Evolutionary conservation across 2,797 vertebrate species (phyloP), one percentile per base, ranked within the genome.

Genomic region (Crocidura indochinensis): DNA sequence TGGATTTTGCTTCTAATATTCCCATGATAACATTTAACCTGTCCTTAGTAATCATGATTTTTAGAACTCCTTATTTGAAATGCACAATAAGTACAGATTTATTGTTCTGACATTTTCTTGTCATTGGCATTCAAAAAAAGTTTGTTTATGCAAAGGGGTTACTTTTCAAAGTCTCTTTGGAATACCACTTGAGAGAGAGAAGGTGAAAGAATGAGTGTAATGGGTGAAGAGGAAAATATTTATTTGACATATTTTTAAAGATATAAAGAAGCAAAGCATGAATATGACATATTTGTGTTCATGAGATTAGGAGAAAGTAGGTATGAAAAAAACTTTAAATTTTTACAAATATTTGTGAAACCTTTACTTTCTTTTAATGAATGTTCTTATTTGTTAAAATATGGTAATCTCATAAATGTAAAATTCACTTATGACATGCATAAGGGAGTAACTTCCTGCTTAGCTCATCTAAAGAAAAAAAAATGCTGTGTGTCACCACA

Each of bases 381-480:
- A 47, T 5, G 22, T 19, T 60, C 56, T 19, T 60, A 75, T 85
- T 73, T 83, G 85, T 85, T 84, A 78, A 93, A 65, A 56, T 47
- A 65, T 84, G 89, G 62, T 27, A 86, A 24, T 79, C 44, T 22
- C 10, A 0, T 65, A 64, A 53, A 53, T 74, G 6, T 91, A 76
- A 76, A 87, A 86, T 86, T 75, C 89, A 84, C 75, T 60, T 49
- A n/a, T n/a, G 49, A 68, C n/a, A 68, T 19, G 8, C 87, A 69
- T 85, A 20, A 74, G 53, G 60, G 64, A 38, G 73, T 74, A 92
- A 86, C 84, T 97, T 97, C 87, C 94, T 96, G 74, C 87, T 96
- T 95, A 93, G 24, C 71, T 73, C 44, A 46, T 44, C 77, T 85
- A 56, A 89, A 87, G 6, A 5, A 1, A 95, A 91, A 91, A 14